A percentile compares a stretch with the other conserved stretches of the same genome.
Evolutionary conservation across 2,888 invertebrate species (phyloP).

Genomic region (Meghimatium bilineatum): DNA sequence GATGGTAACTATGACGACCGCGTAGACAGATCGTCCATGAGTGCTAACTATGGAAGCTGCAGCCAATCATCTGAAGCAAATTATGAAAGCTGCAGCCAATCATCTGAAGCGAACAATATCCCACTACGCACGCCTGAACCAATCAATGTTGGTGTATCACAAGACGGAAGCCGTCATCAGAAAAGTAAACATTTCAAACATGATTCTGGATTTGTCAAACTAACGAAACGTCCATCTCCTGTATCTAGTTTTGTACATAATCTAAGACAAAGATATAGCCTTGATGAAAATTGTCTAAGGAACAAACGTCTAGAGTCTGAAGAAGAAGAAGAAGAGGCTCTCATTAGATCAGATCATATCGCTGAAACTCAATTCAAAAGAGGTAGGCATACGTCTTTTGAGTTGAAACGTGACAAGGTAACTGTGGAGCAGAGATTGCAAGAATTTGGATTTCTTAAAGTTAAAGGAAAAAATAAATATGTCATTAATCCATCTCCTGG

Average conservation of each 20-base stretch:
- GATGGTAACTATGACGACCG: not conserved
- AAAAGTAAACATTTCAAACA: not conserved
- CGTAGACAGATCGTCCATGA: not conserved
- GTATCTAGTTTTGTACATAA: not conserved
- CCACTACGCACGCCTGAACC: not conserved
- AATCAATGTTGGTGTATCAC: not conserved
- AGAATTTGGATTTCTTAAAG: constrained; percentile 33
- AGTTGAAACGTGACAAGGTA: not conserved
- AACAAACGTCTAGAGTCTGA: not conserved
- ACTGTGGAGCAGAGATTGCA: constrained; percentile 18
- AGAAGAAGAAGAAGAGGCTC: constrained; percentile 5
- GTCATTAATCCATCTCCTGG: constrained; percentile 28
- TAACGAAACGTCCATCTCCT: constrained; percentile 12
- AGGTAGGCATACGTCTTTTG: not conserved
- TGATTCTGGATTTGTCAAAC: not conserved
- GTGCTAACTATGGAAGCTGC: constrained; percentile 16
- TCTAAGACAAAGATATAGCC: not conserved
- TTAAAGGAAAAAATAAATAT: constrained; percentile 1
- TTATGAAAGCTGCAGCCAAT: constrained; percentile 20
- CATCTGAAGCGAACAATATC: not conserved
- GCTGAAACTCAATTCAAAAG: not conserved
- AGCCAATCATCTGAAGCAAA: constrained; percentile 17
- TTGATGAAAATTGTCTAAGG: constrained; percentile 22
- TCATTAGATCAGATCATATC: not conserved
- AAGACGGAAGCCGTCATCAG: not conserved